A percentile compares a stretch with the other conserved stretches of the same genome.
Conservation (phyloP, 2,113 vertebrate species). For the Anhinga anhinga region DNA sequence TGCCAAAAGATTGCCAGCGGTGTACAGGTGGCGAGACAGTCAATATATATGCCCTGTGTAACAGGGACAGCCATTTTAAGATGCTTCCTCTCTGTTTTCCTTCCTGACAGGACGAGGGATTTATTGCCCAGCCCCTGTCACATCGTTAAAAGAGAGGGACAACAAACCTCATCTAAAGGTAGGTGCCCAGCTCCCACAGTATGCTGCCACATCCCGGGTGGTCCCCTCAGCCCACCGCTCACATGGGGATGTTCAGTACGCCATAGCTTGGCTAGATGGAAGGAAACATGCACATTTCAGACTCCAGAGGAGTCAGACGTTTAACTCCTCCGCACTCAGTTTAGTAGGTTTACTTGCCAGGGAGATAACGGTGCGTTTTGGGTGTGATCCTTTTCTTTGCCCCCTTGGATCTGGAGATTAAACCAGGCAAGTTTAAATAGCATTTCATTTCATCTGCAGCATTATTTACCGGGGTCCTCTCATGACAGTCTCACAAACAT, state of each 20-base stretch:
- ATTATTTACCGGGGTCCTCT: not conserved
- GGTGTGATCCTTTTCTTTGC: not conserved
- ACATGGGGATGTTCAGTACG: rapidly evolving
- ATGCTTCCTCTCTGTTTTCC: not conserved
- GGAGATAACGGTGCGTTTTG: not conserved
- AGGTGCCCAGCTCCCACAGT: not conserved
- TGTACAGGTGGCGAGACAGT: rapidly evolving
- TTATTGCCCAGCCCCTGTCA: not conserved
- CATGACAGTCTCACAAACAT: not conserved
- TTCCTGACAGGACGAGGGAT: not conserved
- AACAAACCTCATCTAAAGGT: not conserved
- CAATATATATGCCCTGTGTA: rapidly evolving
- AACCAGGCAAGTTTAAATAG: not conserved
- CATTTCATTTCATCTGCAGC: not conserved
- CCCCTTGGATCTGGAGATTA: not conserved
- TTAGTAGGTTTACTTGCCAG: not conserved
- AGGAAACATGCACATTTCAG: rapidly evolving
- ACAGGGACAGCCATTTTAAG: rapidly evolving
- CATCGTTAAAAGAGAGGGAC: rapidly evolving
- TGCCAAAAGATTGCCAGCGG: not conserved
- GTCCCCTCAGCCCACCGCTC: not conserved
- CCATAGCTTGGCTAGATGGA: not conserved
- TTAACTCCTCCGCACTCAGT: not conserved
- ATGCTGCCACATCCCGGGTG: rapidly evolving
- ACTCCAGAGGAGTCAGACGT: not conserved